Evolutionary conservation across 1,140 invertebrate genomes (phyloP).

Genomic region (Drosophila mojavensis): DNA sequence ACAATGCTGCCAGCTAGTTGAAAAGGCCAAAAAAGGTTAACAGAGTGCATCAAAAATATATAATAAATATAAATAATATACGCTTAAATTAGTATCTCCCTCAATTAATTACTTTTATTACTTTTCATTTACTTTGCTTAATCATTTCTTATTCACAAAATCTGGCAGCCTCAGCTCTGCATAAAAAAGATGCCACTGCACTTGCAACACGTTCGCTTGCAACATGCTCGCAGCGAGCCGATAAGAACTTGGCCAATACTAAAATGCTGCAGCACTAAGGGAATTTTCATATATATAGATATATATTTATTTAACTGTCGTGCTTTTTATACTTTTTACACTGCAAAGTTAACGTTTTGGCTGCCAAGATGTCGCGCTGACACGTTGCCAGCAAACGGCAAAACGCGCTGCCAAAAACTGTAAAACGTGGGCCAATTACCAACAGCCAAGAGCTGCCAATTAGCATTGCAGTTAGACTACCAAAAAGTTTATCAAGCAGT

Average conservation of each 20-base stretch:
- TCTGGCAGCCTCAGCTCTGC: slow-evolving; percentile 32
- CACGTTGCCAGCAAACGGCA: slow-evolving; percentile 48
- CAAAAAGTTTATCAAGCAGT: slow-evolving; percentile 40
- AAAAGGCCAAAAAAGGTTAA: neutral
- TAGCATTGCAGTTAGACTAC: slow-evolving; percentile 30
- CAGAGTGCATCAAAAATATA: neutral
- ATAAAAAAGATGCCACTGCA: slow-evolving; percentile 20
- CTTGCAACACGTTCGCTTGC: slow-evolving; percentile 49
- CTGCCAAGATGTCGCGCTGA: slow-evolving; percentile 54
- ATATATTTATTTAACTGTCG: neutral
- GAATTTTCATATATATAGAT: neutral
- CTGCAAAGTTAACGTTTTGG: slow-evolving; percentile 19
- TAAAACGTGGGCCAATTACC: slow-evolving; percentile 45
- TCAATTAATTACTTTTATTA: neutral
- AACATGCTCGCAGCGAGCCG: slow-evolving; percentile 46
- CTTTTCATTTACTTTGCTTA: neutral
- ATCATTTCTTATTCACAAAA: neutral
- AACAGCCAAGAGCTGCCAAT: slow-evolving; percentile 18
- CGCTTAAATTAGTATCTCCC: neutral
- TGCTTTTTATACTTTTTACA: neutral
- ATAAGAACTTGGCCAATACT: slow-evolving; percentile 14
- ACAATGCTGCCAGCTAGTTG: slow-evolving; percentile 31
- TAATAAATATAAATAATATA: neutral
- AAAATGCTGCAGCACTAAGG: slow-evolving; percentile 8
- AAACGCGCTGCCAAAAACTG: slow-evolving; percentile 57